Evolutionary conservation across 1,140 invertebrate species (phyloP).

Genomic region (Aphelenchoides fujianensis): DNA sequence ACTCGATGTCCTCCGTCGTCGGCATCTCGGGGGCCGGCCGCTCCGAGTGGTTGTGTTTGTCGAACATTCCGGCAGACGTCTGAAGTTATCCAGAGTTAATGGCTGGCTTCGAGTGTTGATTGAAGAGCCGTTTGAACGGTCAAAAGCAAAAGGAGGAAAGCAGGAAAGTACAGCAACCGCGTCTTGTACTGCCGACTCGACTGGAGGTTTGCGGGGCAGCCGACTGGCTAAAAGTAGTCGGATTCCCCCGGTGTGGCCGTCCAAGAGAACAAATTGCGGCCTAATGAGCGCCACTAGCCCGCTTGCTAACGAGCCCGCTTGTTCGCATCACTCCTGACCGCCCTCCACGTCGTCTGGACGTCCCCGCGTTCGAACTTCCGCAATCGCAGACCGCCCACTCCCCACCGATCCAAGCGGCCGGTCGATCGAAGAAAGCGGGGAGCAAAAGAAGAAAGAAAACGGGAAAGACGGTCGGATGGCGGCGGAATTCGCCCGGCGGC

Average conservation of each 20-base stretch:
- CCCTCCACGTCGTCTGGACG: too few relatives aligned
- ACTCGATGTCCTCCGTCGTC: constrained; percentile 55
- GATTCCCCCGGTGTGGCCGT: neutral
- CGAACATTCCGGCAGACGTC: constrained; percentile 32
- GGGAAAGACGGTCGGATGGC: too few relatives aligned
- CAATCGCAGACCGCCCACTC: too few relatives aligned
- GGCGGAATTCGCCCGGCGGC: too few relatives aligned
- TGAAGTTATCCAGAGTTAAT: constrained; percentile 10
- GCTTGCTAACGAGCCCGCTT: too few relatives aligned
- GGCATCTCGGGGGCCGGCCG: constrained; percentile 53
- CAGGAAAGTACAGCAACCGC: too few relatives aligned
- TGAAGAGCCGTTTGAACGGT: neutral
- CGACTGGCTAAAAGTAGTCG: neutral
- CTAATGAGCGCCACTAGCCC: neutral
- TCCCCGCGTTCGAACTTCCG: too few relatives aligned
- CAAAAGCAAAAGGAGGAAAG: neutral
- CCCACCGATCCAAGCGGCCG: too few relatives aligned
- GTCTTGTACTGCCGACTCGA: too few relatives aligned
- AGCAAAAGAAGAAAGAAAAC: too few relatives aligned
- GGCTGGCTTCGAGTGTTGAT: neutral
- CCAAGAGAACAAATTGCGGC: neutral
- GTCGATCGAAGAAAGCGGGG: too few relatives aligned
- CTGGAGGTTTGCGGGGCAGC: neutral
- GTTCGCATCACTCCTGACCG: too few relatives aligned
- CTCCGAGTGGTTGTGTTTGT: constrained; percentile 27